Evolutionary conservation across 2,888 invertebrate species (phyloP).

Genomic region (Blera fallax): DNA sequence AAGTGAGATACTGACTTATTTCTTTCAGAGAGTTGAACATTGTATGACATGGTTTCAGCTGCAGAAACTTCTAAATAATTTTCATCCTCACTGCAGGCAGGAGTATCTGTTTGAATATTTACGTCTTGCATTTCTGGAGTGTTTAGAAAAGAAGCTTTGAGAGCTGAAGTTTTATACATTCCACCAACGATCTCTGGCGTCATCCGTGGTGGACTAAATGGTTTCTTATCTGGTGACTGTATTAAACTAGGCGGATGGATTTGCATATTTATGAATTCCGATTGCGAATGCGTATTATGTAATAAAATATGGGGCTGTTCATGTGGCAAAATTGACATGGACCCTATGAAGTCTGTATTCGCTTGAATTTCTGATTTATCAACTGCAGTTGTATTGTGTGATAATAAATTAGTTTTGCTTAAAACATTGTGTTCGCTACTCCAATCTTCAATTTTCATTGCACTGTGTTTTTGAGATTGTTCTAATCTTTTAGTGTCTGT

Average conservation of each 20-base stretch:
- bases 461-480: constrained; percentile 82
- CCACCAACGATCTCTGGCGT: background rate
- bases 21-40: background rate
- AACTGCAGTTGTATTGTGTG: background rate
- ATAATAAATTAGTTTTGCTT: background rate
- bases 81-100: constrained; percentile 86
- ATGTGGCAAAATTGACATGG: background rate
- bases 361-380: constrained; percentile 24
- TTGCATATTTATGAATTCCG: constrained; percentile 18
- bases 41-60: background rate
- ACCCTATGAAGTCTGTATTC: background rate
- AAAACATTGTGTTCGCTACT: constrained; percentile 75
- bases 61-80: constrained; percentile 73
- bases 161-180: constrained; percentile 4
- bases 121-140: constrained; percentile 88
- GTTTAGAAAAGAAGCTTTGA: constrained; percentile 34
- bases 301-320: constrained; percentile 23
- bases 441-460: constrained; percentile 89
- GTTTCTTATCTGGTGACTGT: background rate
- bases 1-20: background rate
- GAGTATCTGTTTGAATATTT: constrained; percentile 91
- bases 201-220: background rate
- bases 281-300: constrained; percentile 7
- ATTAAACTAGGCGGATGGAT: constrained; percentile 8
- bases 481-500: constrained; percentile 82